A percentile compares a stretch with the other conserved stretches of the same genome.
phyloP scores from a whole-genome alignment of 1,140 invertebrate genomes.

The Drosophila santomea region DNA sequence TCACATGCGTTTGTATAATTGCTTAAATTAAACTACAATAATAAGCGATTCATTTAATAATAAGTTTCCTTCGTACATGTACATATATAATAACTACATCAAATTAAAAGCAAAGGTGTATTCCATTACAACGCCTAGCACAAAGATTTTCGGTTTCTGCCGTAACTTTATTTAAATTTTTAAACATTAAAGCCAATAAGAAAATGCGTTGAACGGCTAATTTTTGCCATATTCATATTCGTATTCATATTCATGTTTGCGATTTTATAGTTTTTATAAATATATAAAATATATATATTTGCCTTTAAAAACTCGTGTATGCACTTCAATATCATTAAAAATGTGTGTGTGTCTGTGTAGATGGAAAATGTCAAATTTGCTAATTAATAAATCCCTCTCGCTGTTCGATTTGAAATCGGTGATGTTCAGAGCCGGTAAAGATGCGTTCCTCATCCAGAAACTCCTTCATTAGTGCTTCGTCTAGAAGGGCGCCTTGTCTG shows the following conservation, averaged over 20 bases:
- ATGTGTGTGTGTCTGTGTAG: slow-evolving; percentile 61
- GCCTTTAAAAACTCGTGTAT: slow-evolving; percentile 73
- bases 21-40: slow-evolving; percentile 83
- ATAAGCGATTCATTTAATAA: slow-evolving; percentile 80
- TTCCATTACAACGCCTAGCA: slow-evolving; percentile 63
- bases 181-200: slow-evolving; percentile 78
- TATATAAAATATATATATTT: slow-evolving; percentile 79
- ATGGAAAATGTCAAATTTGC: slow-evolving; percentile 70
- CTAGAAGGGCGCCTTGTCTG: slow-evolving; percentile 42
- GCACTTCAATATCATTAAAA: slow-evolving; percentile 68
- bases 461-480: not conserved
- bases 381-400: slow-evolving; percentile 50
- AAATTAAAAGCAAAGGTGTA: slow-evolving; percentile 69
- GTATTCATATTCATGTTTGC: slow-evolving; percentile 57
- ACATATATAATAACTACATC: slow-evolving; percentile 73
- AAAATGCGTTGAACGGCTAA: slow-evolving; percentile 72
- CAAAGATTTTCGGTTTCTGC: slow-evolving; percentile 27
- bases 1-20: slow-evolving; percentile 73
- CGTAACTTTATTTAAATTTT: slow-evolving; percentile 46
- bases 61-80: slow-evolving; percentile 62
- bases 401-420: slow-evolving; percentile 48
- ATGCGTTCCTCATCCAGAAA: slow-evolving; percentile 3
- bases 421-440: slow-evolving; percentile 45
- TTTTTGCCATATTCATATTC: slow-evolving; percentile 58
- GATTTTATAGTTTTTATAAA: slow-evolving; percentile 78